Conservation (phyloP, 30 jellyfish, hydroid and myxozoan genomes). For the Cassiopea andromeda region DNA sequence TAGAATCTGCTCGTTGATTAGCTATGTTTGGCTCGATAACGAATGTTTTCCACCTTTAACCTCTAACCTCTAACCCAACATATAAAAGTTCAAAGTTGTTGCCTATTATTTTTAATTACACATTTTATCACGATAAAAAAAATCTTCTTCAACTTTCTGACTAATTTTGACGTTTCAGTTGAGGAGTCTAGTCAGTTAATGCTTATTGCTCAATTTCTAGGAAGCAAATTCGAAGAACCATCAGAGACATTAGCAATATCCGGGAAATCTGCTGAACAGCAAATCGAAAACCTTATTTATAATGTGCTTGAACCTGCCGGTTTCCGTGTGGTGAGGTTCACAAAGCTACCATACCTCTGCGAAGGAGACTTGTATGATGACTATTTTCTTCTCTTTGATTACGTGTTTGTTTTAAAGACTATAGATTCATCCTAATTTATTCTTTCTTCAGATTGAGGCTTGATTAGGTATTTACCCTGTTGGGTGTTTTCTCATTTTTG, state of each 20-base stretch:
- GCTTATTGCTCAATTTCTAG: neutral
- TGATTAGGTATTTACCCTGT: neutral
- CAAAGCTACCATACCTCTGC: conserved; percentile 91
- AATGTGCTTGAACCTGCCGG: conserved; percentile 86
- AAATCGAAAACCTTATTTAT: conserved; percentile 54
- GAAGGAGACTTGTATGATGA: conserved; percentile 90
- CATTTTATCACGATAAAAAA: too few species aligned
- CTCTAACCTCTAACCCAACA: too few species aligned
- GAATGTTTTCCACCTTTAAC: too few species aligned
- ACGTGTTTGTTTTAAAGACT: conserved; percentile 61
- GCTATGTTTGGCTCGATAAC: too few species aligned
- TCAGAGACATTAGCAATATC: conserved; percentile 49
- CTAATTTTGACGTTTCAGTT: too few species aligned
- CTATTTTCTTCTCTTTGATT: conserved; percentile 72
- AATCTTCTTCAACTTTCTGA: too few species aligned
- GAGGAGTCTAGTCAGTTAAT: too few species aligned
- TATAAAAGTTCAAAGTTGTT: too few species aligned
- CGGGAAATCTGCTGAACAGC: conserved; percentile 78
- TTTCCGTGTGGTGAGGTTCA: conserved; percentile 70
- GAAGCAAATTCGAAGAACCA: conserved; percentile 64
- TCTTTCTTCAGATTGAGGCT: neutral
- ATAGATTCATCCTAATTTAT: neutral
- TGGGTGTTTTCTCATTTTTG: neutral
- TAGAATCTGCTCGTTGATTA: too few species aligned
- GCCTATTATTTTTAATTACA: too few species aligned